Evolutionary conservation across 2,888 invertebrate species (phyloP), one percentile per base, ranked within the genome.

Genomic region (Cephus sareptanus): DNA sequence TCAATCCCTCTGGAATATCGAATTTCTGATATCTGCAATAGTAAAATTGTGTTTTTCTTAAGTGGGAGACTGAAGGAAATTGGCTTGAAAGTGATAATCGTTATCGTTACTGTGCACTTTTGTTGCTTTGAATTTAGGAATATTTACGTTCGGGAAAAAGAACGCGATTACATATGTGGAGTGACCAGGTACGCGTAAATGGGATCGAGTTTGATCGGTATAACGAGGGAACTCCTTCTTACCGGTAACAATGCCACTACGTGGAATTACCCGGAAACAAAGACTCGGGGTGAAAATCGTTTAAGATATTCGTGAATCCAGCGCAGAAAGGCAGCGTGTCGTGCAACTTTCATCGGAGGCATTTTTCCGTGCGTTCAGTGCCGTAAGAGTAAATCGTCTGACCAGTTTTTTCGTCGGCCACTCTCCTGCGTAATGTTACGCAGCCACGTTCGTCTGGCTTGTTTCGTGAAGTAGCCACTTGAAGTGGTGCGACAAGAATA

Each of bases 321-420:
- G 15, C 13, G 12, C 71, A 71, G 71, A 34, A 12, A 31, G 31
- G 11, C 31, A 4, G 31, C 71, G 71, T 34, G 33, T 71, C 71
- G 71, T 71, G 71, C 79, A 80, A 80, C 79, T 81, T 81, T 81
- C 81, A 79, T 80, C 77, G 71, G 76, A 71, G 71, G 77, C 75
- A 77, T 71, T 81, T 82, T 82, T 82, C 79, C 79, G 81, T 78
- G 79, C 79, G 71, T 79, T 79, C 75, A 76, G 76, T 35, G 69
- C 79, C 79, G 73, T 79, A 79, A 80, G 78, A 79, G 80, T 71
- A 75, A 78, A 80, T 75, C 78, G 80, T 78, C 68, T 68, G 78
- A 82, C 82, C 71, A 78, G 79, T 79, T 82, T 79, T 79, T 81
- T 81, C n/a, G 9, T 37, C 31, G 2, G 13, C 71, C 34, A 77